Evolutionary conservation across 2,797 vertebrate genomes (phyloP), one percentile per base, ranked within the genome.

Genomic region (Vireo griseus): DNA sequence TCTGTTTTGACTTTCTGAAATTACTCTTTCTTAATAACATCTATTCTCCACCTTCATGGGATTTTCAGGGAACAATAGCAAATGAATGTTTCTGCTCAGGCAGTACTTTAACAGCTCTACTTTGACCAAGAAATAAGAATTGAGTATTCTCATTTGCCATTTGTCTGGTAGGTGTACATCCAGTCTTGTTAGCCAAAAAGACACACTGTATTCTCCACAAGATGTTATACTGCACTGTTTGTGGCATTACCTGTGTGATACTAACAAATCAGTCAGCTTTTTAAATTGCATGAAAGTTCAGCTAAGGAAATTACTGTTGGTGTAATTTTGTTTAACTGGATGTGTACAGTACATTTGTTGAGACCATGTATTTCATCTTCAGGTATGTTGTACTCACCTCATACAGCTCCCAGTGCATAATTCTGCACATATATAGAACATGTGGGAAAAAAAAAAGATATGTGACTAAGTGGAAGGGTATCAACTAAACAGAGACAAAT

Each of bases 361-460:
- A 44, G 35, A 44, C 44, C n/a, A 8, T 35, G 13, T 58, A 35
- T 58, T 88, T 75, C 7, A 25, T 52, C 19, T 39, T 66, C n/a
- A 62, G 16, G 1, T 69, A 11, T 35, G 16, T 40, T 29, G 19
- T 65, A 39, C 16, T 57, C 10, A 31, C 33, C 7, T 51, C 24
- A 35, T 3, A 55, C 18, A 11, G 4, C 6, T 69, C 16, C 31
- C 29, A 16, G 29, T 48, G 12, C 8, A 3, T 50, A 37, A 57
- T 75, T 71, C 42, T 33, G 44, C 24, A 9, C 16, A 31, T 48
- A 13, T 57, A 10, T 39, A 47, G 28, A 61, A 6, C 21, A 25
- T 50, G 9, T 7, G 4, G 4, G 13, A 2, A 2, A 5, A 13
- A 25, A 31, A 50, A 58, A 51, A 17, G 6, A 4, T 44, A 25